Conservation (phyloP, 2,888 invertebrate species). For the Andrena bicolor region DNA sequence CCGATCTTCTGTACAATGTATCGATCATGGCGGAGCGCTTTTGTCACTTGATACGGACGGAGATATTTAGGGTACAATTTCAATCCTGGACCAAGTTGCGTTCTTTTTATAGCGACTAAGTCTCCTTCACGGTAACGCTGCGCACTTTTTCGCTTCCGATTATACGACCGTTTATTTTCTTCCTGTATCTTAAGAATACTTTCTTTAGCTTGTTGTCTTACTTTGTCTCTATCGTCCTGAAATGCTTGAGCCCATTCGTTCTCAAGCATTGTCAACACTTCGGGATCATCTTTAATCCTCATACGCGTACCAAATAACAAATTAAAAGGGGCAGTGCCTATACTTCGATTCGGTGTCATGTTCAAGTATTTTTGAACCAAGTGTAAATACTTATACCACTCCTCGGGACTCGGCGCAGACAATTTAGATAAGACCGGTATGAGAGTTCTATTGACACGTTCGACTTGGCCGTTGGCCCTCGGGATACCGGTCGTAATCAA, state of each 20-base stretch:
- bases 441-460: neutral
- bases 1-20: conserved; percentile 78
- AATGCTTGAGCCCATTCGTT: conserved; percentile 28
- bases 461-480: conserved; percentile 1
- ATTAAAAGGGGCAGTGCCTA: conserved; percentile 42
- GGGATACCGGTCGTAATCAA: conserved; percentile 38
- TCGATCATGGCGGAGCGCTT: conserved; percentile 71
- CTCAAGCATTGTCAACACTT: neutral
- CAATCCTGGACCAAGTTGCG: conserved; percentile 79
- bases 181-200: conserved; percentile 61
- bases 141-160: conserved; percentile 53
- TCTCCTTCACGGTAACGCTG: conserved; percentile 64
- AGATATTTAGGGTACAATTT: conserved; percentile 79
- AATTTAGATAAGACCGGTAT: conserved; percentile 61
- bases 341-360: conserved; percentile 47
- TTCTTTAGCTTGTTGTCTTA: conserved; percentile 52
- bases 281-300: neutral
- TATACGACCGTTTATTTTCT: conserved; percentile 57
- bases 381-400: conserved; percentile 38
- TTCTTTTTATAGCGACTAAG: conserved; percentile 79
- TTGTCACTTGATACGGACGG: conserved; percentile 77
- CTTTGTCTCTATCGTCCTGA: conserved; percentile 46
- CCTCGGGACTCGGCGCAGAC: conserved; percentile 31
- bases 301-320: conserved; percentile 50
- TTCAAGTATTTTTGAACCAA: conserved; percentile 52